These are phyloP conservation scores for Chrysodeixis includens DNA, from an alignment of 2,888 invertebrate species.

Conservation along the genomic window DNA sequence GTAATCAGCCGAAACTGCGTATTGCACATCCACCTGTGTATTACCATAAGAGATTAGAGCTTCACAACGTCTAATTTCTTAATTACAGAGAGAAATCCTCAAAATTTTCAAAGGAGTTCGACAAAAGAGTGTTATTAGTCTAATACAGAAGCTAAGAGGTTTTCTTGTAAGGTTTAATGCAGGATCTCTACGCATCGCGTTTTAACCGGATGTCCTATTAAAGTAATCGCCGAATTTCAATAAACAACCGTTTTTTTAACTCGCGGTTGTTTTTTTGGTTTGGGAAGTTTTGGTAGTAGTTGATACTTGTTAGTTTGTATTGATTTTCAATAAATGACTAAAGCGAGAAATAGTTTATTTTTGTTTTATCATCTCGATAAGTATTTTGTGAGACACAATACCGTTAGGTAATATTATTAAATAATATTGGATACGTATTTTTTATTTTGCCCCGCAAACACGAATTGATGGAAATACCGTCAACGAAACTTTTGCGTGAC, in stretches of 20 bases:
- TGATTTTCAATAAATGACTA: neutral
- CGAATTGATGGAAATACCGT: too few species aligned
- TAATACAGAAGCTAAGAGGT: constrained; percentile 68
- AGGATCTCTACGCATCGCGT: constrained; percentile 66
- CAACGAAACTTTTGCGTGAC: too few species aligned
- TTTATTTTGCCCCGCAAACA: too few species aligned
- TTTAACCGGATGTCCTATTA: constrained; percentile 85
- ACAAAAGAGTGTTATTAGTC: constrained; percentile 75
- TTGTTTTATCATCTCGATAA: too few species aligned
- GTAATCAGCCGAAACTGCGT: constrained; percentile 63
- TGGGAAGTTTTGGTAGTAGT: constrained; percentile 48
- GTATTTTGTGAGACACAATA: too few species aligned
- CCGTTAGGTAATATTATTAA: too few species aligned
- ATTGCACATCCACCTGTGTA: constrained; percentile 72
- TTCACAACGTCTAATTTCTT: constrained; percentile 71
- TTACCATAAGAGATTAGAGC: constrained; percentile 78
- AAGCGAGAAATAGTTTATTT: too few species aligned
- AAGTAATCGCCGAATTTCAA: constrained; percentile 86
- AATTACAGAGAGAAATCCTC: constrained; percentile 45
- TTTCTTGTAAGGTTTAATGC: constrained; percentile 64
- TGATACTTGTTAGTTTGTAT: constrained; percentile 66
- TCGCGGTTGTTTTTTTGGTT: constrained; percentile 62
- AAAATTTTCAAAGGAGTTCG: constrained; percentile 32
- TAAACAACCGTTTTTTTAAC: constrained; percentile 80
- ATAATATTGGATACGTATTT: too few species aligned